A percentile compares a stretch with the other conserved stretches of the same genome.
phyloP scores from a whole-genome alignment of 2,113 vertebrate genomes.

The Cochlearius cochlearius region DNA sequence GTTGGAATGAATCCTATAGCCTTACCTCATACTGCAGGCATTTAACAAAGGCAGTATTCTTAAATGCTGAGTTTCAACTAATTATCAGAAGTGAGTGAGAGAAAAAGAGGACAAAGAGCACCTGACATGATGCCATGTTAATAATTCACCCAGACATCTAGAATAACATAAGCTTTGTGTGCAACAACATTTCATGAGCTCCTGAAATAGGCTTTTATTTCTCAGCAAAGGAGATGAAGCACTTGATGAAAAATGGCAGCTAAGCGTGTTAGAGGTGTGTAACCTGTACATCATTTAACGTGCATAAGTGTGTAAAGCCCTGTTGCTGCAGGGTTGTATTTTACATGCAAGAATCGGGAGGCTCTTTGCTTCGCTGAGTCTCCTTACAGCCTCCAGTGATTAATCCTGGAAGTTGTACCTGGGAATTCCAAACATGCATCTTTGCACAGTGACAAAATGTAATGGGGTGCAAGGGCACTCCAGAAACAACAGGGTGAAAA shows the following conservation, averaged over 20 bases:
- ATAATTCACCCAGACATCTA: constrained; percentile 37
- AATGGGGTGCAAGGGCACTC: background rate
- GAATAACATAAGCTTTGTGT: background rate
- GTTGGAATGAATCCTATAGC: constrained; percentile 44
- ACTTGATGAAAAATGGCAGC: background rate
- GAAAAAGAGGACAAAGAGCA: constrained; percentile 35
- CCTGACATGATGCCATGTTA: constrained; percentile 51
- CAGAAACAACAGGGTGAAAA: background rate
- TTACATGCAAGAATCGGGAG: background rate
- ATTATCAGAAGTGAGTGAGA: constrained; percentile 47
- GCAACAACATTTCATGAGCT: background rate
- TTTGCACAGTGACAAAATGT: background rate
- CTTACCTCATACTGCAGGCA: constrained; percentile 63
- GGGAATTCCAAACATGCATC: background rate
- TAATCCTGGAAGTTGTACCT: background rate
- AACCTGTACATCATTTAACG: background rate
- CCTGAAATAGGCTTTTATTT: background rate
- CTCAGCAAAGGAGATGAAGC: background rate
- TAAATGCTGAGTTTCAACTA: constrained; percentile 53
- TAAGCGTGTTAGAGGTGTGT: background rate
- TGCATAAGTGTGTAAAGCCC: background rate
- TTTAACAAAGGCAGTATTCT: constrained; percentile 71
- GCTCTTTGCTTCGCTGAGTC: background rate
- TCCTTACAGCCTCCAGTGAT: background rate
- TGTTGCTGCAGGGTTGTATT: background rate